These are phyloP conservation scores for Gortyna flavago DNA, from an alignment of 2,888 invertebrate species.

Conservation along the genomic window DNA sequence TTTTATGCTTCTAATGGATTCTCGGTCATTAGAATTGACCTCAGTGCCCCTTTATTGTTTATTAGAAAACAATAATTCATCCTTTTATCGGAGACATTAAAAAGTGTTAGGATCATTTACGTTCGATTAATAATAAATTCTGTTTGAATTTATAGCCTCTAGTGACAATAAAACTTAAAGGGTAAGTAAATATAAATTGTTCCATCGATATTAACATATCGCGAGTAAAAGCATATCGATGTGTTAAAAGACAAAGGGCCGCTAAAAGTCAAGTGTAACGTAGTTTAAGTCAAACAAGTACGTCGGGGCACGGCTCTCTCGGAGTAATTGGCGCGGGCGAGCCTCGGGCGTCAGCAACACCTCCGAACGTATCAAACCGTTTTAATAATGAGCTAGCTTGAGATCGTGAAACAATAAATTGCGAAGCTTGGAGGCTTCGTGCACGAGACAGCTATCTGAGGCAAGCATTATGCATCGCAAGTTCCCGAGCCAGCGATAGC, in stretches of 20 bases:
- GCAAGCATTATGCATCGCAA: constrained; percentile 89
- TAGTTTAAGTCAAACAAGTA: constrained; percentile 85
- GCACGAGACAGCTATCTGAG: constrained; percentile 89
- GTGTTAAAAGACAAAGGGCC: constrained; percentile 74
- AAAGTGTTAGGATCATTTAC: constrained; percentile 60
- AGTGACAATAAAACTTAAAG: neutral
- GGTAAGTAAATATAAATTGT: constrained; percentile 41
- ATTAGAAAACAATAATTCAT: constrained; percentile 78
- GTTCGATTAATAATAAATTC: constrained; percentile 50
- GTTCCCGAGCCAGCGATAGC: constrained; percentile 83
- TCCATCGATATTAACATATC: constrained; percentile 41
- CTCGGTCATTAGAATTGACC: constrained; percentile 82
- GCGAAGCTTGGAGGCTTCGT: constrained; percentile 90
- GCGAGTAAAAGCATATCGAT: constrained; percentile 39
- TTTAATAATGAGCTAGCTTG: constrained; percentile 89
- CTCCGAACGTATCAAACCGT: constrained; percentile 89
- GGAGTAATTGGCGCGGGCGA: constrained; percentile 86
- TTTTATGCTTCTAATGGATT: constrained; percentile 87
- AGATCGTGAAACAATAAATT: constrained; percentile 91
- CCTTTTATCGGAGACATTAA: constrained; percentile 66
- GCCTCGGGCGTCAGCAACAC: constrained; percentile 89
- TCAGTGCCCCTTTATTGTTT: constrained; percentile 77
- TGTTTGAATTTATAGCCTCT: constrained; percentile 32
- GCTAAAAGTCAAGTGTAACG: constrained; percentile 81
- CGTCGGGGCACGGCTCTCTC: constrained; percentile 75